Evolutionary conservation across 2,797 vertebrate genomes (phyloP), one percentile per base, ranked within the genome.

Genomic region (Cynodonichthys magdalenae): DNA sequence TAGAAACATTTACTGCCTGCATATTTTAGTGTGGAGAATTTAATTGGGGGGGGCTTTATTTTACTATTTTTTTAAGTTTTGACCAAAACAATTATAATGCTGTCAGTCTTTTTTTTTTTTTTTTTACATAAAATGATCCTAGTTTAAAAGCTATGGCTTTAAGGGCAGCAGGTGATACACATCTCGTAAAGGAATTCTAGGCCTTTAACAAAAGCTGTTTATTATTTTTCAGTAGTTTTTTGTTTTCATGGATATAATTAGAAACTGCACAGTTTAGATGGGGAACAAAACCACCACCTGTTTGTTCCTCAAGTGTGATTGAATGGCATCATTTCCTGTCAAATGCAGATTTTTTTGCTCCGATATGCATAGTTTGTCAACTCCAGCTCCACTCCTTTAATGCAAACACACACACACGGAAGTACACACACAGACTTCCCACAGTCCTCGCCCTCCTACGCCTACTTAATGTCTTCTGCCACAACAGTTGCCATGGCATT

Each of bases 401-500:
- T 42, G 18, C 14, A 1, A 74, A 24, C 24, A 1, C 75, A 46
- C 6, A 5, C 11, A 10, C 64, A 42, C 46, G n/a, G n/a, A n/a
- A n/a, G n/a, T n/a, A 12, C 41, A 15, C 68, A 54, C 53, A 12
- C 73, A 27, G 24, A 58, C 50, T 67, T 39, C 44, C 6, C 39
- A 0, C 45, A 41, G 36, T 74, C 77, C 68, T 68, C 59, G 51
- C 17, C 79, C 80, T 78, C 88, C 81, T 62, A 83, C 75, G 64
- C 74, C 66, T 83, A 78, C 80, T 78, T 69, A 66, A 67, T 73
- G 71, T 79, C 75, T 84, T 85, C 68, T 75, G 66, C 82, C 76
- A 77, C 73, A 80, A 84, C 84, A 73, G 89, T 91, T 91, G 84
- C 88, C 87, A 90, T 91, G 88, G 82, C 3, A 77, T 74, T 81